Evolutionary conservation across 1,140 invertebrate genomes (phyloP), one percentile per base, ranked within the genome.

Genomic region (Cherax quadricarinatus): DNA sequence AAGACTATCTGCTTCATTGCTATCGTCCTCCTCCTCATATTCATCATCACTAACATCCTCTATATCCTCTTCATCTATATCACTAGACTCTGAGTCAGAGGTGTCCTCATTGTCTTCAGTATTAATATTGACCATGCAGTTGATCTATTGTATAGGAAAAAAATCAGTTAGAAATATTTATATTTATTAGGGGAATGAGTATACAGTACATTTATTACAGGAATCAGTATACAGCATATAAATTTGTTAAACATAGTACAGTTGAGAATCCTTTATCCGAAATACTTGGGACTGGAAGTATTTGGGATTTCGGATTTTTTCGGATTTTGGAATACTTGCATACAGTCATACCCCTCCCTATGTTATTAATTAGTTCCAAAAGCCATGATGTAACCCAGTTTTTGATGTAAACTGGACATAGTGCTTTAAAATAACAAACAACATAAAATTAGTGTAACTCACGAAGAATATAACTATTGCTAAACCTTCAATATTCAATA

Each of bases 11-110:
- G 12, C 88, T 66, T 86, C 88, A 89, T 94, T 93, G 75, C 81
- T 85, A 93, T 94, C 94, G 94, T 88, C 88, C n/a, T 90, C 88
- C 62, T 92, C 86, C 66, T 90, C 92, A 53, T 41, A 51, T 49
- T 90, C 87, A 90, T 30, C 62, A 53, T 30, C n/a, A 12, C n/a
- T 70, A n/a, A 81, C 88, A 60, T 91, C 60, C 80, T 85, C 70
- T 73, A 83, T 30, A 81, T 82, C 79, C 51, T 89, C 87, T 48
- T 87, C 85, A 48, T 87, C 70, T 53, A 87, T 53, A n/a, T 90
- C 88, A 60, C 82, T 78, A 18, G 21, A 49, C 9, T 90, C 88
- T 30, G 81, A 53, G n/a, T 90, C 82, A 30, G 88, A 85, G 12
- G 88, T 75, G 30, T 90, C 88, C 53, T 66, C 81, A 21, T 73